A percentile compares a stretch with the other conserved stretches of the same genome.
Conservation (phyloP, 53 echinoderm and acorn worm species). For the Holothuria leucospilota region DNA sequence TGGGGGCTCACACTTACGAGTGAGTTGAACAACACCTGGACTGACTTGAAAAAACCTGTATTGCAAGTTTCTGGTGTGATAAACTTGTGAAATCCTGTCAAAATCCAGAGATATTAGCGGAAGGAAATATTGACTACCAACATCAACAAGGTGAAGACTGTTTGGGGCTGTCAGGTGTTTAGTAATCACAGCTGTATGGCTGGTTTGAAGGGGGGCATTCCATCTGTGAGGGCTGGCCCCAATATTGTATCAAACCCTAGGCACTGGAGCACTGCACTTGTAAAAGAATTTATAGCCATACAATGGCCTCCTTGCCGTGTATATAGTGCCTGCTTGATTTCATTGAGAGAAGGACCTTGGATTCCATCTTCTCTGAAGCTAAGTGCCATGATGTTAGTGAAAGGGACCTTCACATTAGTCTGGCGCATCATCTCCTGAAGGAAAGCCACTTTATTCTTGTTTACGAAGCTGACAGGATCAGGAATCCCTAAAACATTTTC, state of each 20-base stretch:
- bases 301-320: slow-evolving; percentile 9
- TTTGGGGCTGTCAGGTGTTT: not conserved
- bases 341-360: not conserved
- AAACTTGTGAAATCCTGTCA: not conserved
- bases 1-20: not conserved
- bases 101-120: not conserved
- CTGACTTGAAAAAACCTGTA: slow-evolving; percentile 13
- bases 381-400: slow-evolving; percentile 16
- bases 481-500: not conserved
- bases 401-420: not conserved
- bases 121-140: slow-evolving; percentile 2
- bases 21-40: slow-evolving; percentile 18
- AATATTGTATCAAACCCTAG: slow-evolving; percentile 30
- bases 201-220: not conserved
- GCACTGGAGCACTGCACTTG: slow-evolving; percentile 5
- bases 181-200: not conserved
- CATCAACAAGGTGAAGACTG: slow-evolving; percentile 13
- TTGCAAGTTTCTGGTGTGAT: not conserved
- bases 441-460: not conserved
- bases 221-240: not conserved
- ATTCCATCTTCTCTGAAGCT: not conserved
- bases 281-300: slow-evolving; percentile 7
- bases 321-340: not conserved
- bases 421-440: not conserved
- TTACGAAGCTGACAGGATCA: not conserved